Base-by-base conservation (phyloP, 30 jellyfish, hydroid and myxozoan species). In the Morbakka virulenta region DNA sequence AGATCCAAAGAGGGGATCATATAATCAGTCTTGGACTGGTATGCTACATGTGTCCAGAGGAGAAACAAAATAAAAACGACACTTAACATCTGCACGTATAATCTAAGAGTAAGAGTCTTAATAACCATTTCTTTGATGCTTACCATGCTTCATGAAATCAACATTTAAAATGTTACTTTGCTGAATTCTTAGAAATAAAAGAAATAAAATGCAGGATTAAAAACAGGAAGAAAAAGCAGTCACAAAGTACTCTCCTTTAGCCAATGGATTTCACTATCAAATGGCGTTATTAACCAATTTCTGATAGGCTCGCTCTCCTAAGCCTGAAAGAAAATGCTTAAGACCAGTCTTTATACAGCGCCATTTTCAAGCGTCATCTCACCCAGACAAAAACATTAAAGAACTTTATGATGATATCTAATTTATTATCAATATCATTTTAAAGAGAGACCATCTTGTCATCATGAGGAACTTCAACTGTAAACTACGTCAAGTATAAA, bases 1-100 rank as follows among this genome's bases (percentile, higher is more conserved):
- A 71, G 83, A 71, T 48, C 29, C 51, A 22, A 71, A 70, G 57
- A 71, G 72, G 83, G 83, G 83, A 22, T 28, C 83, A 71, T 49
- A 71, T 28, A 70, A 71, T 70, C 83, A 71, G 83, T 62, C 83
- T 48, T 72, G 74, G 83, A 71, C 83, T 71, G 72, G 84, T n/a
- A n/a, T n/a, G n/a, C n/a, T n/a, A n/a, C n/a, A n/a, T n/a, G 72
- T 72, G 74, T 48, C 72, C 83, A 71, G 83, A 71, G 72, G 84
- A 48, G 17, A 72, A 50, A 72, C 17, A 71, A 69, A 17, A 30
- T 3, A 32, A 69, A 21, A 32, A 32, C 36, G 48, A 69, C 32
- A 31, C 21, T 69, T 22, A 67, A 67, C 79, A 67, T 67, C 21
- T 67, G 79, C 79, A 64, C 75, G 51, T 64, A 64, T 51, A 64